Percentiles rank a stretch among this genome's conserved stretches.
Conservation (phyloP, 2,888 invertebrate genomes). For the Melanotus villosus region DNA sequence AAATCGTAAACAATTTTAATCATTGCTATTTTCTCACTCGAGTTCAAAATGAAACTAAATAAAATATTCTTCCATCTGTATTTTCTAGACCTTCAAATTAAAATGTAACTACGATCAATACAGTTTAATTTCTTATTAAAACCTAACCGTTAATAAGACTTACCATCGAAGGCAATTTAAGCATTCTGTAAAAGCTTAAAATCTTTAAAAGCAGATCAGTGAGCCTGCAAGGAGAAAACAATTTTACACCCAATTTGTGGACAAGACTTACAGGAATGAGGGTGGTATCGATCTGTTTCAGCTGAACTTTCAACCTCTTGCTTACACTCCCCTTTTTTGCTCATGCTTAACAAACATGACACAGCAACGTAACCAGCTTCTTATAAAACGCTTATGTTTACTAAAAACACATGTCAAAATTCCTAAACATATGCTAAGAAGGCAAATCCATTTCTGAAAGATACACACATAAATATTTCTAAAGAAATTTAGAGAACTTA, state of each 20-base stretch:
- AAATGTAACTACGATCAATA: no score
- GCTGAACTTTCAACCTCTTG: slow-evolving; percentile 26
- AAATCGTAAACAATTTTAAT: no score
- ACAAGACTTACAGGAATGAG: slow-evolving; percentile 25
- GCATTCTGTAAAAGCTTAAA: not conserved
- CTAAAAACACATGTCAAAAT: not conserved
- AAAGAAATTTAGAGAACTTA: no score
- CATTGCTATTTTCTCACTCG: no score
- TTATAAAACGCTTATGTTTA: slow-evolving; percentile 5
- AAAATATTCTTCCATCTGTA: no score
- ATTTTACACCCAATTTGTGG: slow-evolving; percentile 36
- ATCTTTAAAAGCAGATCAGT: slow-evolving; percentile 19
- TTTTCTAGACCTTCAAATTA: no score
- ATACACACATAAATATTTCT: no score
- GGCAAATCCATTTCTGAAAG: no score
- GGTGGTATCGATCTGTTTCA: slow-evolving; percentile 30
- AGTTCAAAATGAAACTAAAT: no score
- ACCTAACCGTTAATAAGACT: not conserved
- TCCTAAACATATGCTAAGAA: not conserved
- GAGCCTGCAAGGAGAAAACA: slow-evolving; percentile 12
- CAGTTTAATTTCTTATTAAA: no score
- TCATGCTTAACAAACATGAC: slow-evolving; percentile 31
- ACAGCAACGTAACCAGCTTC: slow-evolving; percentile 1
- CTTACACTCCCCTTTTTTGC: slow-evolving; percentile 21
- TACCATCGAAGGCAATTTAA: not conserved